These are phyloP conservation scores for Plectropomus leopardus DNA, from an alignment of 2,113 vertebrate genomes.

Conservation along the genomic window DNA sequence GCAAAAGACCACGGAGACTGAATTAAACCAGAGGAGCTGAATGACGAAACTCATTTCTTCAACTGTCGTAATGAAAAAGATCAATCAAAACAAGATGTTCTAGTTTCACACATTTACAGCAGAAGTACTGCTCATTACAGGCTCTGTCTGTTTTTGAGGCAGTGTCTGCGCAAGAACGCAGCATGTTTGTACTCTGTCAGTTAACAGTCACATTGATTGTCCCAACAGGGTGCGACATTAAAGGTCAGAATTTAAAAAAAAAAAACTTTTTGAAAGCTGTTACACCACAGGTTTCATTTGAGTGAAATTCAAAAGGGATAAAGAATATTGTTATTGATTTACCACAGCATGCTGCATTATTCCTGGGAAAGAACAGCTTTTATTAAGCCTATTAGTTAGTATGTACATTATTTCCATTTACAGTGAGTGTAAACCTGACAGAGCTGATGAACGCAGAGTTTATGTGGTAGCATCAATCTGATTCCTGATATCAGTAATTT, in stretches of 20 bases:
- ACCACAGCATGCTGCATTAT: neutral
- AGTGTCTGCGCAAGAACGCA: neutral
- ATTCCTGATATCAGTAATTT: neutral
- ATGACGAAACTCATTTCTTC: conserved; percentile 33
- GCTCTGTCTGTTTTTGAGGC: conserved; percentile 12
- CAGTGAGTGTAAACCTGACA: neutral
- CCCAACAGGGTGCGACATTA: neutral
- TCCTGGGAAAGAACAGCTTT: neutral
- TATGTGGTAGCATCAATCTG: neutral
- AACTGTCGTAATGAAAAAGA: conserved; percentile 34
- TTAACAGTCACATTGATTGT: conserved; percentile 8
- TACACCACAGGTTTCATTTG: neutral
- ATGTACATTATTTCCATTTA: neutral
- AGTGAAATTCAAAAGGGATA: conserved; percentile 6
- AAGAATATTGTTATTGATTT: conserved; percentile 18
- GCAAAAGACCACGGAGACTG: conserved; percentile 16
- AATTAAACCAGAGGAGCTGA: conserved; percentile 1
- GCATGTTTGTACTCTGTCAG: neutral
- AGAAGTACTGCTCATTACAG: conserved; percentile 5
- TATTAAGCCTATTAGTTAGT: neutral
- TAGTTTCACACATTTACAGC: conserved; percentile 2
- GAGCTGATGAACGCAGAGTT: neutral
- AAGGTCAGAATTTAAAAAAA: neutral
- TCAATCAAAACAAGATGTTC: conserved; percentile 24
- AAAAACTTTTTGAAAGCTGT: neutral